Evolutionary conservation across 2,113 vertebrate species (phyloP).

Genomic region (Dipodomys spectabilis): DNA sequence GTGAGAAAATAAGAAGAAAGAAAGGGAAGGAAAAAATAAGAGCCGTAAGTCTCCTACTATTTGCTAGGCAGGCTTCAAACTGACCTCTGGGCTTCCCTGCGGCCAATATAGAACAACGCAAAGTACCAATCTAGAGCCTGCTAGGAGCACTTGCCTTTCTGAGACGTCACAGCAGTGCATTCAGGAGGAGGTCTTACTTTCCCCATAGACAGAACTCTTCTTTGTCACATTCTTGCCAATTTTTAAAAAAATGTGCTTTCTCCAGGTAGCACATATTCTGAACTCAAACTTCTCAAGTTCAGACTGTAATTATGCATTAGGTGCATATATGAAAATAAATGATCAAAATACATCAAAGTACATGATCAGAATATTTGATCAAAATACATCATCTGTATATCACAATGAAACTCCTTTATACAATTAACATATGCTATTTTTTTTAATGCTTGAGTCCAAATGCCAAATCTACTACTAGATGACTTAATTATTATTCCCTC

Average conservation of each 20-base stretch:
- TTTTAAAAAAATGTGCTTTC: background rate
- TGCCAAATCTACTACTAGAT: background rate
- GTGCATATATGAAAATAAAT: no score
- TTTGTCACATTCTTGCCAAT: background rate
- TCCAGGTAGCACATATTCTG: background rate
- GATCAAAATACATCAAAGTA: no score
- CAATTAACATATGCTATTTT: no score
- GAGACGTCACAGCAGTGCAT: background rate
- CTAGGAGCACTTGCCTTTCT: background rate
- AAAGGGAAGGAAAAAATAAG: background rate
- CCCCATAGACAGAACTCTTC: background rate
- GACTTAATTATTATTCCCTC: background rate
- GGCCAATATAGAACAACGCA: background rate
- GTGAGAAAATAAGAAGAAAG: background rate
- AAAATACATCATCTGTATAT: no score
- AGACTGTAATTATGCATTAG: no score
- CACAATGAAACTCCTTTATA: no score
- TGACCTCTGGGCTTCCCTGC: background rate
- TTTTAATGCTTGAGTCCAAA: background rate
- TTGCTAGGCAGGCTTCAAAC: slow-evolving; percentile 3
- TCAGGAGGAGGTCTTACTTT: background rate
- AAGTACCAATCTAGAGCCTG: background rate
- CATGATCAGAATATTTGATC: no score
- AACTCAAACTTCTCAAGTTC: background rate
- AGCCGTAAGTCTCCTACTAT: background rate